These are phyloP conservation scores for Tribolium castaneum DNA, from an alignment of 1,140 invertebrate species.

Conservation along the genomic window DNA sequence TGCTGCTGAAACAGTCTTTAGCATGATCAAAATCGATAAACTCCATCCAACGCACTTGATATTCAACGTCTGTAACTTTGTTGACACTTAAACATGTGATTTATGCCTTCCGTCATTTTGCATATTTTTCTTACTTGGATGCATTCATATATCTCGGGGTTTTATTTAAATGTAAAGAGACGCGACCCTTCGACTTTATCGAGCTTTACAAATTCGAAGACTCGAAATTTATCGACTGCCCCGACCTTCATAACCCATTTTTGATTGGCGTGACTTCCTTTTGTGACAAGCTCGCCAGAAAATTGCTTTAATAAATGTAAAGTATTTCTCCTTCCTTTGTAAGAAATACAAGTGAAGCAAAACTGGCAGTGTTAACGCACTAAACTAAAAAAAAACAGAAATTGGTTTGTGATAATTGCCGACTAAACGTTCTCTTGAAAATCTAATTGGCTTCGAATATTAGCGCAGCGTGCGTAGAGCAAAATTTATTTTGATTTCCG, in stretches of 20 bases:
- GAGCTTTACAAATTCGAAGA: slow-evolving; percentile 23
- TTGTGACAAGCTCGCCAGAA: not conserved
- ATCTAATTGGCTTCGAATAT: not conserved
- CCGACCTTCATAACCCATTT: slow-evolving; percentile 1
- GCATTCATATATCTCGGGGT: slow-evolving; percentile 18
- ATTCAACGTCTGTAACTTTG: slow-evolving; percentile 34
- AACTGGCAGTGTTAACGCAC: not conserved
- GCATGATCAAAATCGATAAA: slow-evolving; percentile 20
- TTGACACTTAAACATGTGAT: slow-evolving; percentile 35
- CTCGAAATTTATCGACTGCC: slow-evolving; percentile 2
- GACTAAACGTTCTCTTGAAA: not conserved
- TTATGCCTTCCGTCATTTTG: slow-evolving; percentile 35
- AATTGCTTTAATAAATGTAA: not conserved
- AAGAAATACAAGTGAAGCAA: not conserved
- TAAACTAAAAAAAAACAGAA: too few relatives aligned
- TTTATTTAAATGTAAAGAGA: slow-evolving; percentile 28
- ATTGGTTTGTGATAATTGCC: not conserved
- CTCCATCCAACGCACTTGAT: slow-evolving; percentile 16
- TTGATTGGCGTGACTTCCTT: slow-evolving; percentile 12
- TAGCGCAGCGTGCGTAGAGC: not conserved
- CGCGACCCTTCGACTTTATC: slow-evolving; percentile 14
- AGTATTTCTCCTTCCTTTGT: not conserved
- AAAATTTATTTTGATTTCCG: slow-evolving; percentile 6
- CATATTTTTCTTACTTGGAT: slow-evolving; percentile 30
- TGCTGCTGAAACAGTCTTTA: not conserved